Base-by-base conservation (phyloP, 2,113 vertebrate genomes). In the Calyptomena viridis region DNA sequence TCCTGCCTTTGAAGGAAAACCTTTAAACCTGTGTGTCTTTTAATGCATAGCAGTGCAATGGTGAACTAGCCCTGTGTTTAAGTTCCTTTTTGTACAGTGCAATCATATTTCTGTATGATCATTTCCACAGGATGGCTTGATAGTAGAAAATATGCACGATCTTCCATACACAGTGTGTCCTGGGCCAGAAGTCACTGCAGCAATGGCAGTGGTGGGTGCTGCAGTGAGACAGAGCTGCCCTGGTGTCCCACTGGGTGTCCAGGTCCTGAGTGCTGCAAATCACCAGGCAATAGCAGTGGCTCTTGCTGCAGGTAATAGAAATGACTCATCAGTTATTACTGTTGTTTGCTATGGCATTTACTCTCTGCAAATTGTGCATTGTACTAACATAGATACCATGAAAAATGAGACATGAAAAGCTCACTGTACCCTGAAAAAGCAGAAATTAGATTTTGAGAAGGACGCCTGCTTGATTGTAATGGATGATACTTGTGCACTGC, bases 81-180 rank as follows among this genome's bases (percentile, higher is more conserved):
- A 75, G 42, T 50, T 66, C 42, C 14, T 31, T 79, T 77, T 81
- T n/a, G 42, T 9, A 1, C 14, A 31, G 18, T 66, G 78, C 79
- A 86, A 4, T 82, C 23, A 2, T 77, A 3, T 25, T 69, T 79
- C 42, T 84, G n/a, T 62, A 0, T n/a, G 2, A 39, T 44, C 11
- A 63, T 76, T 50, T 91, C 72, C 58, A 53, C 94, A 99, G 99
- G 98, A 99, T 19, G 99, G 97, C 16, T 16, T 99, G 85, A 97
- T 99, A 15, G 93, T 99, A 52, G 99, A 99, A 94, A 99, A 99
- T 96, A 99, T 99, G 99, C 98, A 99, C 17, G 98, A 99, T 28
- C 89, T 98, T 79, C 99, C 98, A 0, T 99, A 99, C 94, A 97
- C 91, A 1, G 81, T 98, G 77, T 35, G 88, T 8, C 94, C 97